Base-by-base conservation (phyloP, 2,888 invertebrate genomes). In the Fragum whitleyi region DNA sequence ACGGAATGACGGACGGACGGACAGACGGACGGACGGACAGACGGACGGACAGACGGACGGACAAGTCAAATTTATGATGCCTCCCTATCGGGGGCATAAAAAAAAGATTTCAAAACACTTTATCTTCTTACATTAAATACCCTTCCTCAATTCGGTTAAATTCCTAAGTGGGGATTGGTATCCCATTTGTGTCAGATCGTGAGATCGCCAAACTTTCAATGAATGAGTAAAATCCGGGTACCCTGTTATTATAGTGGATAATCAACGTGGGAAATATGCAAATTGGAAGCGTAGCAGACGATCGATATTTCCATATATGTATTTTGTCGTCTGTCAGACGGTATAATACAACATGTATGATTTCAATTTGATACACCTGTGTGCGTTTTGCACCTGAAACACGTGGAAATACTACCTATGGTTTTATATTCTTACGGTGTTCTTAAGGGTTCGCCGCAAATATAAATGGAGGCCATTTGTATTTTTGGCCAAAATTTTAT, bases 201-300 rank as follows among this genome's bases (percentile, higher is more conserved):
- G 47, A 14, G 5, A 47, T 47, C 47, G 14, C 16, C 2, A 47
- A 19, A 47, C 7, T 47, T 47, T 47, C 47, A 19, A 47, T 47
- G 47, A 47, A 47, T 47, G 47, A 47, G 47, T 9, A n/a, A 36
- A 47, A 47, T 47, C 47, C 47, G 47, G 47, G 47, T 47, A 47
- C 2, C 19, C 19, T n/a, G 7, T 14, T 47, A 47, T 19, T 19
- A 14, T 47, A 47, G n/a, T 47, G 3, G 47, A 5, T 19, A 47
- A 47, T 28, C 9, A 62, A 32, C 62, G 62, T 62, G 62, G 62
- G 62, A 62, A 62, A 32, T 62, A 62, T 62, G 62, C 62, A 62
- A 62, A 62, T 62, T 6, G 3, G 23, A 23, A 21, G 29, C 6
- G 16, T 21, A 16, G 62, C 36, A 62, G 62, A 62, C 29, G 21